These are phyloP conservation scores for Allolobophora icterica DNA, from an alignment of 2,888 invertebrate species.

Conservation along the genomic window DNA sequence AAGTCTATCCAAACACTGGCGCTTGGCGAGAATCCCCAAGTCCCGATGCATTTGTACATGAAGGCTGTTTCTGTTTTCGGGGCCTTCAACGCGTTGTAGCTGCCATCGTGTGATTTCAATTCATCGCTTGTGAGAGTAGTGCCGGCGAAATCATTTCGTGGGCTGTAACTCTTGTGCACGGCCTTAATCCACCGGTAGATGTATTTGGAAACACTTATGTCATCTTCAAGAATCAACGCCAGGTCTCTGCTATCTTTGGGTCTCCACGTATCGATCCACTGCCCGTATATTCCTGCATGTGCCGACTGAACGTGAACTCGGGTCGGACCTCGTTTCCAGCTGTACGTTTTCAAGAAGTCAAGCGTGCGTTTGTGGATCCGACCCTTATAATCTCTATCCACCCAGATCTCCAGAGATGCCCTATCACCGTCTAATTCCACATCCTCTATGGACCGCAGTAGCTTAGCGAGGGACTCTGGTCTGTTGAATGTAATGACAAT, in stretches of 20 bases:
- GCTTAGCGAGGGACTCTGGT: slow-evolving; percentile 43
- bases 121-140: slow-evolving; percentile 52
- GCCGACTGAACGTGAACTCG: slow-evolving; percentile 46
- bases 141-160: slow-evolving; percentile 49
- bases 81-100: not conserved
- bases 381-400: slow-evolving; percentile 42
- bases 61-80: slow-evolving; percentile 40
- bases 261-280: slow-evolving; percentile 54
- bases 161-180: slow-evolving; percentile 52
- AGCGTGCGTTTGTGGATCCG: slow-evolving; percentile 42
- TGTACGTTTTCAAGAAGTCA: slow-evolving; percentile 41
- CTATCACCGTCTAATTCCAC: slow-evolving; percentile 45
- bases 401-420: slow-evolving; percentile 48
- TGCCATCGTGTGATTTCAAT: slow-evolving; percentile 43
- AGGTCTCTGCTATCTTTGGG: slow-evolving; percentile 49
- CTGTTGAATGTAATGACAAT: slow-evolving; percentile 49
- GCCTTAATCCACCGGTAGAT: slow-evolving; percentile 55
- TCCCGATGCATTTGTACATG: slow-evolving; percentile 39
- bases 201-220: slow-evolving; percentile 53
- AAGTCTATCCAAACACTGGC: slow-evolving; percentile 35
- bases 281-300: slow-evolving; percentile 51
- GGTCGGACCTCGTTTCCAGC: not conserved
- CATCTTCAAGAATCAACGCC: slow-evolving; percentile 57
- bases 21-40: slow-evolving; percentile 41
- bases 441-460: slow-evolving; percentile 44